These are phyloP conservation scores for Arge pagana DNA, from an alignment of 2,888 invertebrate genomes.

Conservation along the genomic window DNA sequence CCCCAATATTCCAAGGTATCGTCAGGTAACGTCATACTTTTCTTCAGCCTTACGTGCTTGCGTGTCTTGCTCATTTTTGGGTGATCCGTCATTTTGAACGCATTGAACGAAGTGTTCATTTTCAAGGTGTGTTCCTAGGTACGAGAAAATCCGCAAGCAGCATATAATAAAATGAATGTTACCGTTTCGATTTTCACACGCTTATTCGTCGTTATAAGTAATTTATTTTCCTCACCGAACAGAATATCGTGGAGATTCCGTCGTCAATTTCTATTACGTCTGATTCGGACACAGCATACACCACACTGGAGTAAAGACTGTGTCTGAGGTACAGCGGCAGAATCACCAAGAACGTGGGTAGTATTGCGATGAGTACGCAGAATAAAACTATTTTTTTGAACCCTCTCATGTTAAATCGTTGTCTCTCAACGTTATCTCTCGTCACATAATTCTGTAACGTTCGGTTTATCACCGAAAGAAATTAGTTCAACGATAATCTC, in stretches of 20 bases:
- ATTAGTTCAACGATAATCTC: no score
- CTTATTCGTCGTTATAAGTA: neutral
- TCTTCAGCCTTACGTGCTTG: constrained; percentile 77
- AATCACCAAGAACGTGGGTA: constrained; percentile 76
- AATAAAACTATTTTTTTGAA: constrained; percentile 78
- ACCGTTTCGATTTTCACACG: neutral
- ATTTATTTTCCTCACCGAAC: constrained; percentile 56
- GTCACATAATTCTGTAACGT: no score
- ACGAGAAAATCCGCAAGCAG: neutral
- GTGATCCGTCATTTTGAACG: constrained; percentile 72
- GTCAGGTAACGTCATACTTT: constrained; percentile 81
- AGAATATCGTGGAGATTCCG: constrained; percentile 83
- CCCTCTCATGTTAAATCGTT: constrained; percentile 85
- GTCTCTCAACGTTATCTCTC: no score
- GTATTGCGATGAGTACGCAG: constrained; percentile 74
- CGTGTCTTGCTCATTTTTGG: constrained; percentile 71
- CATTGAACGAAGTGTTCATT: constrained; percentile 76
- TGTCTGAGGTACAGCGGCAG: constrained; percentile 79
- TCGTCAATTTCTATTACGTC: constrained; percentile 83
- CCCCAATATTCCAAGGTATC: constrained; percentile 90
- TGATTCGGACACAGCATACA: constrained; percentile 80
- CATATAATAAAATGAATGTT: constrained; percentile 6
- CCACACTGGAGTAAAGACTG: constrained; percentile 76
- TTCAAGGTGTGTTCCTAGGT: constrained; percentile 70
- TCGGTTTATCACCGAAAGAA: no score